Base-by-base conservation (phyloP, 1,140 invertebrate species). In the Lanistes nyassanus region DNA sequence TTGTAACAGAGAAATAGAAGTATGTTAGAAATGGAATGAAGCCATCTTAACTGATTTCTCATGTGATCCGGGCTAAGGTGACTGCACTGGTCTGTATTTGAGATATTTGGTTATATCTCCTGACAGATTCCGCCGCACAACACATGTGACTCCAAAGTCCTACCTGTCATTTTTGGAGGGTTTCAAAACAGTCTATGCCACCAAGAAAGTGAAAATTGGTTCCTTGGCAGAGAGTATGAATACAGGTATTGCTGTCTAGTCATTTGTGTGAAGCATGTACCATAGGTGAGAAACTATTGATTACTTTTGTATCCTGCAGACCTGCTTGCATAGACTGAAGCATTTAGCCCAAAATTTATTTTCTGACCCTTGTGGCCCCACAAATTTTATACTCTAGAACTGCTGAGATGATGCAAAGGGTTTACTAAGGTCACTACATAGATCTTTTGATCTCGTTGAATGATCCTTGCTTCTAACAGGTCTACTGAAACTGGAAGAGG, bases 141-240 rank as follows among this genome's bases (percentile, higher is more conserved):
- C 96, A 55, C 96, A 98, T 87, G 97, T 98, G 0, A 99, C 97
- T 26, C 97, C 97, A 16, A 99, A 98, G 89, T 98, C 97, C 2
- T 99, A 98, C 88, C 88, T 99, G 16, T 97, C 97, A 82, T 98
- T 99, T 88, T 95, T 99, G 75, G 94, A 94, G 66, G 96, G 96
- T 26, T 99, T 98, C 85, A 98, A 98, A 90, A 94, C 93, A 74
- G 95, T 98, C 77, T 98, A 98, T 85, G 91, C 93, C 79, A 91
- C 93, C 87, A 97, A 97, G 90, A 93, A 94, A 86, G 92, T 93
- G 84, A 95, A 97, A 88, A 91, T 98, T 55, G 95, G 94, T 7
- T 94, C 97, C 85, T 94, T 96, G 55, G 95, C 95, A 29, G 90
- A 93, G 75, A 23, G 6, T 19, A 26, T n/a, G 36, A 70, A 96